A percentile compares a stretch with the other conserved stretches of the same genome.
Conservation (phyloP, 2,888 invertebrate species). For the Orthosia incerta region DNA sequence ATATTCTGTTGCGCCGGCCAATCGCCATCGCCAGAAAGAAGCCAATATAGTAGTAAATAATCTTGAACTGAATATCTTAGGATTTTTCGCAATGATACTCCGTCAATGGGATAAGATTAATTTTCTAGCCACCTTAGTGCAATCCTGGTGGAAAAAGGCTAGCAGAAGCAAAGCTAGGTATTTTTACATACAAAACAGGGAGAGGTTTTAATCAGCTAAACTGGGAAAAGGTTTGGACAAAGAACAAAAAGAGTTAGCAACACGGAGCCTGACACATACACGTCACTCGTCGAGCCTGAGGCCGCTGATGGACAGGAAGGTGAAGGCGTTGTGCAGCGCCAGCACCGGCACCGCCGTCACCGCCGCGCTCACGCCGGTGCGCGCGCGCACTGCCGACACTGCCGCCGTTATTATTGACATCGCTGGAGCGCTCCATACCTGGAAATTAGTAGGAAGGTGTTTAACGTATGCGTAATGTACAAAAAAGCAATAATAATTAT, state of each 20-base stretch:
- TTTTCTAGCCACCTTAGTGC: no score
- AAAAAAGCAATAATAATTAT: not conserved
- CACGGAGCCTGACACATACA: conserved; percentile 33
- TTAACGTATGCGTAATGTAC: not conserved
- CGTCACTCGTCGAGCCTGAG: conserved; percentile 92
- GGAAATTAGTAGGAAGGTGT: conserved; percentile 2
- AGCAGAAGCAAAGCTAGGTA: no score
- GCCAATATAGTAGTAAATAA: no score
- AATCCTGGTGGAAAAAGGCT: no score
- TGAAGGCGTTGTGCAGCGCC: conserved; percentile 95
- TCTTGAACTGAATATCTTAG: no score
- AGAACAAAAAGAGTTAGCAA: conserved; percentile 9
- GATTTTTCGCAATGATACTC: no score
- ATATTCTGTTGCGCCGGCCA: no score
- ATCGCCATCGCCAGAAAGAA: no score
- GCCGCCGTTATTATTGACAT: conserved; percentile 60
- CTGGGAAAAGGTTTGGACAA: not conserved
- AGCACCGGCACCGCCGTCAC: conserved; percentile 95
- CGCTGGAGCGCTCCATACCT: conserved; percentile 88
- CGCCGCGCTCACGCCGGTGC: conserved; percentile 89
- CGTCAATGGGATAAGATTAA: no score
- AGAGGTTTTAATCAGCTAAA: no score
- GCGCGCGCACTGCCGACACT: conserved; percentile 70
- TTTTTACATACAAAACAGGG: no score
- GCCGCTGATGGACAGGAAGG: conserved; percentile 96